A percentile compares a stretch with the other conserved stretches of the same genome.
Evolutionary conservation across 1,140 invertebrate species (phyloP).

Genomic region (Euura lappo): DNA sequence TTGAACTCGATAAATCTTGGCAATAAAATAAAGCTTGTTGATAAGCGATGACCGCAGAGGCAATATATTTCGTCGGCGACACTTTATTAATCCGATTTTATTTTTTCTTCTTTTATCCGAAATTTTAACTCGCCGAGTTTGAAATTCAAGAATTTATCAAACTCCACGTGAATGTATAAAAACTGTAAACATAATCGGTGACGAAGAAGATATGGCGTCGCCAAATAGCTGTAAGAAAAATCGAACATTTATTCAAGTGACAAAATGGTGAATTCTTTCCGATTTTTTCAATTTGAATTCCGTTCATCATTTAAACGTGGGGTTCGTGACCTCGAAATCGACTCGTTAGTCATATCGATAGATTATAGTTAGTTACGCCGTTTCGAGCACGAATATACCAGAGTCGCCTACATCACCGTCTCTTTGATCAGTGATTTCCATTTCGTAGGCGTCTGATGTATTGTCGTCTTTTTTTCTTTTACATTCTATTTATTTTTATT

Average conservation of each 20-base stretch:
- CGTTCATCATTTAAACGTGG: too few species aligned
- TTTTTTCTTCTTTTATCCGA: not conserved
- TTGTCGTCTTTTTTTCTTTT: not conserved
- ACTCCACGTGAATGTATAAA: not conserved
- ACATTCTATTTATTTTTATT: not conserved
- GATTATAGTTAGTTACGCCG: not conserved
- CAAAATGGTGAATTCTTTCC: too few species aligned
- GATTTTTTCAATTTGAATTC: too few species aligned
- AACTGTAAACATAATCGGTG: too few species aligned
- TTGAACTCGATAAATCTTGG: not conserved
- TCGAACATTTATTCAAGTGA: too few species aligned
- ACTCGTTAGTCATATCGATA: not conserved
- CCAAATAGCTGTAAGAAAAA: too few species aligned
- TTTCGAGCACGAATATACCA: not conserved
- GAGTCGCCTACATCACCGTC: not conserved
- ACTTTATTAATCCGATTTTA: not conserved
- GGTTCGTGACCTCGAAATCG: not conserved
- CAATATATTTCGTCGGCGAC: not conserved
- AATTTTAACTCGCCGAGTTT: not conserved
- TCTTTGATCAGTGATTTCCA: constrained; percentile 14
- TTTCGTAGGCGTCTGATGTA: constrained; percentile 8
- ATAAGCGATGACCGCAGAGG: not conserved
- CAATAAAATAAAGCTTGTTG: constrained; percentile 7
- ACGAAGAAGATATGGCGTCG: too few species aligned
- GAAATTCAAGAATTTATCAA: not conserved